Evolutionary conservation across 2,113 vertebrate genomes (phyloP), one percentile per base, ranked within the genome.

Genomic region (Ammodytes marinus): DNA sequence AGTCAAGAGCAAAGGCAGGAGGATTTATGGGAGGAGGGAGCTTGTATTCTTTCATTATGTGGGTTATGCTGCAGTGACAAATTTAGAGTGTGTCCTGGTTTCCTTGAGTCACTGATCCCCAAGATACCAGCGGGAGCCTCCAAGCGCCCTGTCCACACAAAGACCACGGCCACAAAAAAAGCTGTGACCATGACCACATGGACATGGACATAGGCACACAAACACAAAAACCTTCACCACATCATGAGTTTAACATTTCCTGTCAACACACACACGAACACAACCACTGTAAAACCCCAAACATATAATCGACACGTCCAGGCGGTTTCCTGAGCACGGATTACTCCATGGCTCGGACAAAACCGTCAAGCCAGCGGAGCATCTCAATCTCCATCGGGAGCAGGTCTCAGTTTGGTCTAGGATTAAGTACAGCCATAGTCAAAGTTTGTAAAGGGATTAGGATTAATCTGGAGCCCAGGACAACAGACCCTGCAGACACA

Each of bases 41-140:
- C 80, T 86, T 90, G 92, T 89, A 80, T 89, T 92, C 89, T 89
- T 92, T 93, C 91, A 90, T 93, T 93, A 95, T 95, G 93, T 95
- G 94, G 95, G 95, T 95, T 95, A 95, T 94, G 93, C 93, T 94
- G 95, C 93, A 94, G 94, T 83, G 95, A 95, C 95, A 95, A 93
- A 95, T 95, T 94, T 95, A 95, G 95, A 95, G 94, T 93, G 91
- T 94, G 95, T 94, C 95, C 95, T 95, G 94, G 95, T 95, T 95
- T 95, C 90, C 83, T 94, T 91, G 89, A 94, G 93, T 94, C 90
- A 90, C 93, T 87, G 90, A 93, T 94, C 92, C 93, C 93, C 92
- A 86, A 88, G 93, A 94, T 80, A 92, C 93, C 93, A 86, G 71
- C 84, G 39, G 85, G 92, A 92, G 91, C 89, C 89, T 91, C 88